Conservation (phyloP, 2,113 vertebrate species). For the Leptosomus discolor region DNA sequence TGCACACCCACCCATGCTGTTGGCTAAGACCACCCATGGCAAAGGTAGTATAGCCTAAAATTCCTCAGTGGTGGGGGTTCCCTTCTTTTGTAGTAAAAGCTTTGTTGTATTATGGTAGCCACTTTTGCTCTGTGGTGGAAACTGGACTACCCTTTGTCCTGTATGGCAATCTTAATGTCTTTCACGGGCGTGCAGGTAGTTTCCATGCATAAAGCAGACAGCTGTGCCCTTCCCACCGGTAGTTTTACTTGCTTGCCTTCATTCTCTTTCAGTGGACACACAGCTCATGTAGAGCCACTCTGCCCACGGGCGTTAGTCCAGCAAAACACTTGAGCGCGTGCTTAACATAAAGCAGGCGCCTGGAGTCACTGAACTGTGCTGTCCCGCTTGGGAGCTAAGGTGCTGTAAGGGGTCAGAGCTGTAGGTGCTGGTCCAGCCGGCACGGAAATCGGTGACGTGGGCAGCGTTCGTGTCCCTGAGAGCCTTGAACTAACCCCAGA, state of each 20-base stretch:
- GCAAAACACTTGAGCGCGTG: not conserved
- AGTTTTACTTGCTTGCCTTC: not conserved
- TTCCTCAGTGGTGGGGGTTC: not conserved
- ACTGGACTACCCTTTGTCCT: not conserved
- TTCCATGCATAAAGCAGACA: not conserved
- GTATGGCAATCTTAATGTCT: not conserved
- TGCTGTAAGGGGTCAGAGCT: not conserved
- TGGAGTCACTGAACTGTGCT: not conserved
- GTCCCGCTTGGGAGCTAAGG: not conserved
- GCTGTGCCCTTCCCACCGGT: not conserved
- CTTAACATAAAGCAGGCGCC: not conserved
- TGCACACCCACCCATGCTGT: not conserved
- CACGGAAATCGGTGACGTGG: not conserved
- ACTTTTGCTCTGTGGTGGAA: not conserved
- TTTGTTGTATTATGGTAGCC: not conserved
- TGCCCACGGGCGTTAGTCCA: not conserved
- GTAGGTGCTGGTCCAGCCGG: not conserved
- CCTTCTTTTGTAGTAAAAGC: not conserved
- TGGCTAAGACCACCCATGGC: not conserved
- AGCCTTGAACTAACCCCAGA: not conserved
- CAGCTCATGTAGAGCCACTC: not conserved
- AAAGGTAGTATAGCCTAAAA: not conserved
- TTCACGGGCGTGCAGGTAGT: not conserved
- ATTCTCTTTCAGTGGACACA: not conserved
- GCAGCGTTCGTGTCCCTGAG: accelerated